Percentiles rank a stretch among this genome's conserved stretches.
Conservation (phyloP, 2,113 vertebrate species). For the Dromaius novaehollandiae region DNA sequence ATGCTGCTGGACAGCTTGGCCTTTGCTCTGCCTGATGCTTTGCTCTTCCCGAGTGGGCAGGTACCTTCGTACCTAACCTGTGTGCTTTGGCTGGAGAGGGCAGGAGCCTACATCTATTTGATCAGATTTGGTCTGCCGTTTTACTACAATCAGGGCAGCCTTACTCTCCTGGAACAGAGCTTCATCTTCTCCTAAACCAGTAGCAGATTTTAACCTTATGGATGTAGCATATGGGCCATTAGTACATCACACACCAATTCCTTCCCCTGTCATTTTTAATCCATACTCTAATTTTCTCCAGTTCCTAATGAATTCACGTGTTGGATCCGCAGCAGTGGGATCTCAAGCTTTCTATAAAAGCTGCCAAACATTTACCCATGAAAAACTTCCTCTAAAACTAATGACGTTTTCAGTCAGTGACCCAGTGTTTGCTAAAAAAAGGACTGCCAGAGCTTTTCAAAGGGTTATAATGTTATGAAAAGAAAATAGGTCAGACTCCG, state of each 20-base stretch:
- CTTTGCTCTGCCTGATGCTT: background rate
- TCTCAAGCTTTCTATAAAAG: background rate
- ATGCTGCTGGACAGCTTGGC: background rate
- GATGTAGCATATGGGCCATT: background rate
- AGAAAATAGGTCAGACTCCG: conserved; percentile 51
- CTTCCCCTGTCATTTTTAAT: background rate
- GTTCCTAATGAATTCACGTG: background rate
- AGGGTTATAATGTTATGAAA: conserved; percentile 22
- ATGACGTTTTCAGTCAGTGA: background rate
- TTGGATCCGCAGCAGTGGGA: background rate
- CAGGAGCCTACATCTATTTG: background rate
- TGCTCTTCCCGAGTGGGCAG: no score
- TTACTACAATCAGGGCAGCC: no score
- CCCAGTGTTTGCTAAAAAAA: background rate
- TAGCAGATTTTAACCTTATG: background rate
- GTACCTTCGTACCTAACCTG: background rate
- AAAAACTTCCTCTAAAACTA: background rate
- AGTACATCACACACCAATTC: background rate
- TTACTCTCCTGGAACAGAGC: background rate
- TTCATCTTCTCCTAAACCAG: background rate
- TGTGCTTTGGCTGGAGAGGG: background rate
- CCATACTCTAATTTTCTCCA: background rate
- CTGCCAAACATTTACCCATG: background rate
- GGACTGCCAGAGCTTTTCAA: background rate
- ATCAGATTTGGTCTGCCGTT: background rate